Evolutionary conservation across 2,888 invertebrate species (phyloP), one percentile per base, ranked within the genome.

Genomic region (Agelastica alni): DNA sequence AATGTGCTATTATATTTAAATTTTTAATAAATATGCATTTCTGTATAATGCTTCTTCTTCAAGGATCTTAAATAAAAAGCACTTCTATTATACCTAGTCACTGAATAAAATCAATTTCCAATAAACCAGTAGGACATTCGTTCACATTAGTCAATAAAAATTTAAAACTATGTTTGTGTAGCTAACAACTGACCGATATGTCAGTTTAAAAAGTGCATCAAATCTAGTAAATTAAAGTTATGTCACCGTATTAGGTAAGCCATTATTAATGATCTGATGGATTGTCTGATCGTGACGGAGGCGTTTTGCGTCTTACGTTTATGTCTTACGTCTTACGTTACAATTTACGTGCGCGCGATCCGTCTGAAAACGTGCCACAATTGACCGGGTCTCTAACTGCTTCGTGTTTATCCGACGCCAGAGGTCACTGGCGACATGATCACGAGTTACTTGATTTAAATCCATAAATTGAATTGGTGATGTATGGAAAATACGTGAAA

Each of bases 211-310:
- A 67, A 65, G 62, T 63, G 63, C 64, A 61, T 65, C 65, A 66
- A 61, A 66, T 66, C 17, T 22, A 32, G 64, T 68, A 64, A 70
- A 69, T 70, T 70, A 67, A 36, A 66, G 61, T 70, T 70, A 66
- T 70, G 70, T 72, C 71, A 72, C 65, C 66, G 62, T 59, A 70
- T 72, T 71, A 67, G 66, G 70, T 65, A 72, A 73, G 64, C 66
- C 61, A 66, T 71, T 71, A 71, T 72, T 72, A 72, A 70, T 70
- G 67, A 66, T 60, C 65, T 70, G 71, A 71, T 71, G 69, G 70
- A 71, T 71, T 67, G 67, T 60, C 54, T 56, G 60, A 48, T 66
- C 66, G 66, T 66, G 65, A 65, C 60, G 59, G 56, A 62, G 61
- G 64, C 64, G 63, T 61, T 64, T 66, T 61, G 56, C 42, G 41